Evolutionary conservation across 2,888 invertebrate genomes (phyloP).

Genomic region (Spilarctia lutea): DNA sequence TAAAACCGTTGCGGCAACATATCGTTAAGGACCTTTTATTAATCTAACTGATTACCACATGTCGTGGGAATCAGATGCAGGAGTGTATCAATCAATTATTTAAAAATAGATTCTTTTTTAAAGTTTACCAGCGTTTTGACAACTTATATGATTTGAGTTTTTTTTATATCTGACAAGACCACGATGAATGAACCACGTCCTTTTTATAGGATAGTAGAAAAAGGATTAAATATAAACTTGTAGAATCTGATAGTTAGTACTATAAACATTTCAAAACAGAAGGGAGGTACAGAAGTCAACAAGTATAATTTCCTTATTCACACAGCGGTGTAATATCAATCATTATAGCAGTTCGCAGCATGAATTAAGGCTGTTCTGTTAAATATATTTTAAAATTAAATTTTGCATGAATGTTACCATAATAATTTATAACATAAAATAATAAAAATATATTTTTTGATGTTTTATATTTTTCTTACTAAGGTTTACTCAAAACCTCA

Average conservation of each 20-base stretch:
- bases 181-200: too few relatives aligned
- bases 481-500: not conserved
- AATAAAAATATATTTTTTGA: not conserved
- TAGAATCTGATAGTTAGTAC: not conserved
- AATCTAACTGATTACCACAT: conserved; percentile 33
- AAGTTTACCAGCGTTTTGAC: not conserved
- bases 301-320: not conserved
- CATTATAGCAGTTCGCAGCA: not conserved
- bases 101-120: not conserved
- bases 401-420: not conserved
- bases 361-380: too few relatives aligned
- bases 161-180: not conserved
- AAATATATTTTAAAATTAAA: not conserved
- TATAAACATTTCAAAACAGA: not conserved
- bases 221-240: not conserved
- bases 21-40: conserved; percentile 44
- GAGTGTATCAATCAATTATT: not conserved
- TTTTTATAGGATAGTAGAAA: not conserved
- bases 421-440: not conserved
- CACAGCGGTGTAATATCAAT: too few relatives aligned
- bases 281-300: not conserved
- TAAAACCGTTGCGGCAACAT: conserved; percentile 33
- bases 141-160: not conserved
- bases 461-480: not conserved
- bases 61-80: conserved; percentile 39